Conservation (phyloP, 2,888 invertebrate genomes). For the Spodoptera littoralis region DNA sequence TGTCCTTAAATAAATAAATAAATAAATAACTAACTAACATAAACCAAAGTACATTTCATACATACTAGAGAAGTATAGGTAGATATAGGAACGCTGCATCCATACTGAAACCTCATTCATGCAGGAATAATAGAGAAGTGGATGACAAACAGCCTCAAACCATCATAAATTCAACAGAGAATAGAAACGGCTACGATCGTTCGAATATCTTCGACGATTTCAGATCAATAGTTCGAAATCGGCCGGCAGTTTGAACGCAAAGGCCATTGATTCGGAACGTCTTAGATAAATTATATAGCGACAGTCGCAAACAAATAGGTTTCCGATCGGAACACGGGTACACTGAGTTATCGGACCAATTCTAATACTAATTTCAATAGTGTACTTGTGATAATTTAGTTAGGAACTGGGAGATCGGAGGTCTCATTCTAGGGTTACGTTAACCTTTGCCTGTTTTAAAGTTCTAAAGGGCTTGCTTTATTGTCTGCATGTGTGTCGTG, state of each 20-base stretch:
- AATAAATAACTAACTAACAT: too few species aligned
- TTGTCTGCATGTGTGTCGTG: too few species aligned
- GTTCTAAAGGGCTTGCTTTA: too few species aligned
- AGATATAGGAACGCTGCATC: too few species aligned
- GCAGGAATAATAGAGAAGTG: too few species aligned
- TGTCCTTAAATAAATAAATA: too few species aligned
- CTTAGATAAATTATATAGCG: slow-evolving; percentile 50
- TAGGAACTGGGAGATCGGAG: not conserved
- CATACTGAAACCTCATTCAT: too few species aligned
- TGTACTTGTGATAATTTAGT: slow-evolving; percentile 2
- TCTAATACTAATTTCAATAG: slow-evolving; percentile 22
- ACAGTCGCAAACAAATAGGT: slow-evolving; percentile 46
- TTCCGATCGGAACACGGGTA: slow-evolving; percentile 31
- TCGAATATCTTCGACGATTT: slow-evolving; percentile 5
- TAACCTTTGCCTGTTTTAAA: not conserved
- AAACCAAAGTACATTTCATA: too few species aligned
- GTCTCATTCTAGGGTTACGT: not conserved
- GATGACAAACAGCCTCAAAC: slow-evolving; percentile 3
- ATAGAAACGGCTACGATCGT: slow-evolving; percentile 5
- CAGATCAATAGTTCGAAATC: slow-evolving; percentile 27
- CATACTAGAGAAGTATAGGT: too few species aligned
- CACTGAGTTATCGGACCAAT: slow-evolving; percentile 29
- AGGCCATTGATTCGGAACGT: slow-evolving; percentile 10
- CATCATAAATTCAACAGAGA: not conserved
- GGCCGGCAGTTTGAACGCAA: slow-evolving; percentile 16